phyloP scores from a whole-genome alignment of 2,888 invertebrate genomes.

The Ormyrus nitidulus region DNA sequence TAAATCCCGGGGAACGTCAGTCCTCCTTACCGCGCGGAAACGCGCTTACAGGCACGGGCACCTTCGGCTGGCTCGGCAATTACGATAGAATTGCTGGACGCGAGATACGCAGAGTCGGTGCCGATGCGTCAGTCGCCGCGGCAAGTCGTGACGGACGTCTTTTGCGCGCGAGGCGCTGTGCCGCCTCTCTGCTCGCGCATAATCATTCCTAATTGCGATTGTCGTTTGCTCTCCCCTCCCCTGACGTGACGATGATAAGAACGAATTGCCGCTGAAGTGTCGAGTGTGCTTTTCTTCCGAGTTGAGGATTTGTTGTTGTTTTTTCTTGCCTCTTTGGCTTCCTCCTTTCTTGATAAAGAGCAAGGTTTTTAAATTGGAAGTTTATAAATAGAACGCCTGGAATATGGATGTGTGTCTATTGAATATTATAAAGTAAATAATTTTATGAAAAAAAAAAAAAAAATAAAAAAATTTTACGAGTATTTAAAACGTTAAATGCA shows the following conservation, averaged over 20 bases:
- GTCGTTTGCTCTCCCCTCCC: neutral
- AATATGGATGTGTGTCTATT: too few species aligned
- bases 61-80: slow-evolving; percentile 41
- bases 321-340: too few species aligned
- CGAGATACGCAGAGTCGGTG: slow-evolving; percentile 15
- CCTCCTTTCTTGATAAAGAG: too few species aligned
- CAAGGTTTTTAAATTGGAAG: too few species aligned
- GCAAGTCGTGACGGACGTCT: slow-evolving; percentile 42
- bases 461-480: too few species aligned
- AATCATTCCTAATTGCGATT: slow-evolving; percentile 45
- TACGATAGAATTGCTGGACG: slow-evolving; percentile 51
- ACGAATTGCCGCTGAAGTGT: slow-evolving; percentile 12
- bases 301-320: too few species aligned
- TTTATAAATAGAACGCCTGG: too few species aligned
- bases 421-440: too few species aligned
- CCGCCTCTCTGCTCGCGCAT: slow-evolving; percentile 2
- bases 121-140: slow-evolving; percentile 36
- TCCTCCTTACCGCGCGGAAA: neutral
- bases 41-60: neutral
- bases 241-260: neutral
- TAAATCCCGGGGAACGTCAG: slow-evolving; percentile 35
- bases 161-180: neutral
- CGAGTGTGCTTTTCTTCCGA: too few species aligned
- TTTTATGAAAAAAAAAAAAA: too few species aligned
- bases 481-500: too few species aligned